These are phyloP conservation scores for Heliconius charithonia DNA, from an alignment of 2,888 invertebrate species.

Conservation along the genomic window DNA sequence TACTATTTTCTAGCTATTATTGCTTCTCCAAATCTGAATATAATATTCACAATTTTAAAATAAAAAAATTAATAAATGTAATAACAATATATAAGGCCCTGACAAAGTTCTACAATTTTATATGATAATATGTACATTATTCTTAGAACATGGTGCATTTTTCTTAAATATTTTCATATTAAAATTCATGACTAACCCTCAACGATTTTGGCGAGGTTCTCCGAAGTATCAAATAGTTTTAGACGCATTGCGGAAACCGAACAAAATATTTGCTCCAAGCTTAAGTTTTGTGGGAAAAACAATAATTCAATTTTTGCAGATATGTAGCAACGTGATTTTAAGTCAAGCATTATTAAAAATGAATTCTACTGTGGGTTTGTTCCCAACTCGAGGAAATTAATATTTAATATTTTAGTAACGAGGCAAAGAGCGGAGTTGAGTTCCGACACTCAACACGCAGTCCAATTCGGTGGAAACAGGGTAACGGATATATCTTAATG, in stretches of 20 bases:
- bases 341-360: no score
- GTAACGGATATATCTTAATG: no score
- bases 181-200: slow-evolving; percentile 32
- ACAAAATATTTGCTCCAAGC: slow-evolving; percentile 31
- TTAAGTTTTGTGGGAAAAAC: slow-evolving; percentile 27
- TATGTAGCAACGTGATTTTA: no score
- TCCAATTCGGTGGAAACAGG: no score
- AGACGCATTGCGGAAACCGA: slow-evolving; percentile 50
- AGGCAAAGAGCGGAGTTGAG: no score
- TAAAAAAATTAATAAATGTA: not conserved
- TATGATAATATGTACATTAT: not conserved
- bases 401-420: no score
- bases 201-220: slow-evolving; percentile 37
- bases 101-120: not conserved
- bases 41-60: not conserved
- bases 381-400: no score
- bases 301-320: slow-evolving; percentile 29
- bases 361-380: no score
- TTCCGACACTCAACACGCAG: no score
- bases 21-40: not conserved
- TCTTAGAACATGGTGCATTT: not conserved
- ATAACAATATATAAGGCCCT: not conserved
- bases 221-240: slow-evolving; percentile 40
- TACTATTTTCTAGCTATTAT: no score
- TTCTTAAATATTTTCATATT: slow-evolving; percentile 21